Evolutionary conservation across 2,113 vertebrate genomes (phyloP).

Genomic region (Brienomyrus brachyistius): DNA sequence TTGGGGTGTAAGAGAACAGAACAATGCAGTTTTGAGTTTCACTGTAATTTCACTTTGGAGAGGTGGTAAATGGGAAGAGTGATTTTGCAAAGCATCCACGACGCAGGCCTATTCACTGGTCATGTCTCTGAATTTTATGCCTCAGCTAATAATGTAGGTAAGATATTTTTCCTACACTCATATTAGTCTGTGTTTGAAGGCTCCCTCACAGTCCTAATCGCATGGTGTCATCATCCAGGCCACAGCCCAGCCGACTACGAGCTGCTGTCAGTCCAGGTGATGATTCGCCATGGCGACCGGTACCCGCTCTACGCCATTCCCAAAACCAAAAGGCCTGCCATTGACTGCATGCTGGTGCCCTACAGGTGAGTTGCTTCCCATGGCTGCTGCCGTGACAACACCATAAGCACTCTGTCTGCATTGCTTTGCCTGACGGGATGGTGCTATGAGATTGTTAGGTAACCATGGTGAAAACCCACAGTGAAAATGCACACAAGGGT

Average conservation of each 20-base stretch:
- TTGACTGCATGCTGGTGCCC: conserved; percentile 80
- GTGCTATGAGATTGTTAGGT: not conserved
- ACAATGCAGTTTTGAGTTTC: not conserved
- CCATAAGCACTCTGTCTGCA: not conserved
- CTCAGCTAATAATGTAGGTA: not conserved
- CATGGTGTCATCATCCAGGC: conserved; percentile 56
- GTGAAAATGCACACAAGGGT: not conserved
- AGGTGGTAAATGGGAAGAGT: not conserved
- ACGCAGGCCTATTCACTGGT: not conserved
- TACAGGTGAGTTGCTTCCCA: conserved; percentile 64
- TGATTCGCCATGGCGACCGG: conserved; percentile 93
- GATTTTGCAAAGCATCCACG: not conserved
- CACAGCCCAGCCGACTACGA: conserved; percentile 87
- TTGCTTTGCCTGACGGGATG: not conserved
- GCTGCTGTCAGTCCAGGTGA: conserved; percentile 82
- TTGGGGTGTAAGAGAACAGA: not conserved
- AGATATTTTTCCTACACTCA: not conserved
- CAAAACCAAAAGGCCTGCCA: conserved; percentile 84
- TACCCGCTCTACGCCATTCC: conserved; percentile 92
- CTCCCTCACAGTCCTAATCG: not conserved
- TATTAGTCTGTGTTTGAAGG: not conserved
- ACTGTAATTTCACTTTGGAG: not conserved
- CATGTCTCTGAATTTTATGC: not conserved
- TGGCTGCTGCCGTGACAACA: not conserved
- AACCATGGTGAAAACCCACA: not conserved